Percentiles rank a stretch among this genome's conserved stretches.
Conservation (phyloP, 2,113 vertebrate species). For the Ceuthmochares aereus region DNA sequence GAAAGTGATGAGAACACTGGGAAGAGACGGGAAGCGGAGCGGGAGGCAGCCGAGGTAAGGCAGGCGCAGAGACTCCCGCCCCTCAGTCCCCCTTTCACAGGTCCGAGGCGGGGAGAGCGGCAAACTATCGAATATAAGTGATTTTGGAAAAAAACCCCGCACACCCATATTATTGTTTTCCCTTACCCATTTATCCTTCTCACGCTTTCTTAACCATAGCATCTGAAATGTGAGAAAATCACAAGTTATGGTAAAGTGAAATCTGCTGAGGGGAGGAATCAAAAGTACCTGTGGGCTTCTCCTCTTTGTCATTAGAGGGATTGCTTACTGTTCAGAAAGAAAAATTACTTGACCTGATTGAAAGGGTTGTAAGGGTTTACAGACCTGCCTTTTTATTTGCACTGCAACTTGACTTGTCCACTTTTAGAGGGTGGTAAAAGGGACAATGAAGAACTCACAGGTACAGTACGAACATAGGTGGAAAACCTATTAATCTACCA, state of each 20-base stretch:
- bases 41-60: constrained; percentile 6
- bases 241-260: neutral
- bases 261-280: neutral
- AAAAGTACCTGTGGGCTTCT: neutral
- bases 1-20: constrained; percentile 6
- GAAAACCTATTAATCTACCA: neutral
- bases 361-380: neutral
- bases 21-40: constrained; percentile 9
- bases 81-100: neutral
- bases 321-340: neutral
- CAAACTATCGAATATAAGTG: neutral
- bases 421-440: neutral
- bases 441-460: neutral
- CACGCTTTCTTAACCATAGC: neutral
- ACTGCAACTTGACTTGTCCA: neutral
- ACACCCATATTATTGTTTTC: neutral
- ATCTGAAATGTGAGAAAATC: neutral
- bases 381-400: neutral
- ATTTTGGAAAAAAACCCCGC: neutral
- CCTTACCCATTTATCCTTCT: neutral
- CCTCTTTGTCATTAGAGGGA: neutral
- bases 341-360: neutral
- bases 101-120: neutral
- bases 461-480: neutral
- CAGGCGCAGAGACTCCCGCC: neutral